phyloP scores from a whole-genome alignment of 2,888 invertebrate species.

The Cosmopolites sordidus region DNA sequence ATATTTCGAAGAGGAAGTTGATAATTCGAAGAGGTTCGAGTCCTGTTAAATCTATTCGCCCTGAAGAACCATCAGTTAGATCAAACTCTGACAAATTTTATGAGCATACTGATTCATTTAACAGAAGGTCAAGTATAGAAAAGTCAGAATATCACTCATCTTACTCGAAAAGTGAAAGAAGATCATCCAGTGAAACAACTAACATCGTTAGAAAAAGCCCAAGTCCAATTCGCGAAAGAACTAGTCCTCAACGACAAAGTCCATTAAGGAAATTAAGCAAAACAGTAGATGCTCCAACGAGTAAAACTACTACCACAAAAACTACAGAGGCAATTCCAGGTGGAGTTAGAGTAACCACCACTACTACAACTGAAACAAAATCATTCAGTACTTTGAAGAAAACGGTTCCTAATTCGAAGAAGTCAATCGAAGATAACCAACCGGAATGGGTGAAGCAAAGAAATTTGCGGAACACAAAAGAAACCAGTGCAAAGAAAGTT shows the following conservation, averaged over 20 bases:
- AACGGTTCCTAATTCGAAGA: constrained; percentile 45
- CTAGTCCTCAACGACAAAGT: constrained; percentile 21
- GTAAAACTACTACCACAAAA: constrained; percentile 31
- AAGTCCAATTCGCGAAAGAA: constrained; percentile 29
- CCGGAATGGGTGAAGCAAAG: constrained; percentile 62
- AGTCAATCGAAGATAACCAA: constrained; percentile 52
- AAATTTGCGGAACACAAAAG: constrained; percentile 56
- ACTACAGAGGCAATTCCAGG: constrained; percentile 44
- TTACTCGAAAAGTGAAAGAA: constrained; percentile 32
- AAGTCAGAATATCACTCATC: constrained; percentile 33
- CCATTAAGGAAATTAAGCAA: constrained; percentile 23
- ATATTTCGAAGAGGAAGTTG: constrained; percentile 32
- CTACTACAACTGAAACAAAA: constrained; percentile 29
- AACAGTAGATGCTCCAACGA: constrained; percentile 27
- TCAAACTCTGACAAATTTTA: constrained; percentile 23
- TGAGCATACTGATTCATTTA: constrained; percentile 26
- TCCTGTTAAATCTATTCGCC: constrained; percentile 29
- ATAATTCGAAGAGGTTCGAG: constrained; percentile 31
- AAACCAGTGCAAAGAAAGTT: constrained; percentile 29
- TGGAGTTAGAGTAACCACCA: constrained; percentile 32
- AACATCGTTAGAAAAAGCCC: constrained; percentile 26
- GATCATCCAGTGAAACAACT: constrained; percentile 31
- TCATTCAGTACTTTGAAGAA: constrained; percentile 37
- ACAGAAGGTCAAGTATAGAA: constrained; percentile 19
- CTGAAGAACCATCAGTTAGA: constrained; percentile 21